Percentiles rank a stretch among this genome's conserved stretches.
Evolutionary conservation across 2,888 invertebrate species (phyloP).

Genomic region (Zaprionus obscuricornis): DNA sequence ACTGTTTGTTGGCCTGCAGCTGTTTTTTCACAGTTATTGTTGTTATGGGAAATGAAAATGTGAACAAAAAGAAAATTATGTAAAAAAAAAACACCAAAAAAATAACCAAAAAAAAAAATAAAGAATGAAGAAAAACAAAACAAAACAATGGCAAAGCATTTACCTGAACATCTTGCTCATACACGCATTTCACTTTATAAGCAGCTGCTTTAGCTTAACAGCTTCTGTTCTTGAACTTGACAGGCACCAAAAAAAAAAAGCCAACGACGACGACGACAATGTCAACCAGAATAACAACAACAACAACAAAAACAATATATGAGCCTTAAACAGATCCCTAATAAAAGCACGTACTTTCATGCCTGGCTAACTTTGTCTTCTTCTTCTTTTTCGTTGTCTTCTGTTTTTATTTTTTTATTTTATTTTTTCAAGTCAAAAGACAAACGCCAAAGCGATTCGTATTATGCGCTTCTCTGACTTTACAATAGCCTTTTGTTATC

Average conservation of each 20-base stretch:
- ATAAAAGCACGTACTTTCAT: constrained; percentile 25
- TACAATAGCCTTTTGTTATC: constrained; percentile 3
- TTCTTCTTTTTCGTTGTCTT: neutral
- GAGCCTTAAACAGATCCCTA: constrained; percentile 10
- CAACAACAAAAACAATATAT: constrained; percentile 1
- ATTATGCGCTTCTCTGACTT: constrained; percentile 43
- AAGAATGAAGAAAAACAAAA: constrained; percentile 27
- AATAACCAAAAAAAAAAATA: constrained; percentile 29
- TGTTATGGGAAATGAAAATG: constrained; percentile 10
- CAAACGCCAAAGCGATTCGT: constrained; percentile 24
- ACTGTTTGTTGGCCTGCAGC: constrained; percentile 19
- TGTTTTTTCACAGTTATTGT: constrained; percentile 8
- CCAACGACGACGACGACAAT: neutral
- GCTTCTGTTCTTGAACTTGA: neutral
- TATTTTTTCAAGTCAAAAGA: constrained; percentile 14
- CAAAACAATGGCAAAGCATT: constrained; percentile 27
- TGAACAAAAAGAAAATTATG: constrained; percentile 40
- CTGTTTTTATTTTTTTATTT: too few species aligned
- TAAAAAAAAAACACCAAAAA: too few species aligned
- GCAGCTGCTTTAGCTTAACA: neutral
- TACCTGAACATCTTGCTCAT: constrained; percentile 20
- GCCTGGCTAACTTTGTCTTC: neutral
- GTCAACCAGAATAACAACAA: constrained; percentile 3
- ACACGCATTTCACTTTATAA: neutral
- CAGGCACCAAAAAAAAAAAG: neutral